These are phyloP conservation scores for Phortica magna DNA, from an alignment of 2,888 invertebrate genomes.

Conservation along the genomic window DNA sequence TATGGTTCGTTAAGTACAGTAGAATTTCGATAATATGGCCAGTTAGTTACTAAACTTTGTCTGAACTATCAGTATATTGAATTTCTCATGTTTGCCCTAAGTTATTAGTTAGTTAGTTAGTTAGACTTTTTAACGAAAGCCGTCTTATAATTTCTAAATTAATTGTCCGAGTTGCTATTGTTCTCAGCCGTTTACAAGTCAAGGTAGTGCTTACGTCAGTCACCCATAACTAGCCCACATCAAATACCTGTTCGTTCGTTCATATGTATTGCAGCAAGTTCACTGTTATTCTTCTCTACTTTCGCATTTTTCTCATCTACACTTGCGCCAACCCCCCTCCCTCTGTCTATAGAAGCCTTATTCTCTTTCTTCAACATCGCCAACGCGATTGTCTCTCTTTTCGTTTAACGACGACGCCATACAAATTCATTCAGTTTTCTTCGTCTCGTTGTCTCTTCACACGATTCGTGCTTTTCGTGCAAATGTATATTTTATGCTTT, in stretches of 20 bases:
- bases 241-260: slow-evolving; percentile 12
- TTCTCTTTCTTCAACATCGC: background rate
- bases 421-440: slow-evolving; percentile 27
- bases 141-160: too few species aligned
- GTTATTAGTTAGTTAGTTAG: too few species aligned
- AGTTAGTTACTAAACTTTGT: too few species aligned
- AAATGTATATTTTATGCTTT: slow-evolving; percentile 8
- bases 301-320: background rate
- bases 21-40: too few species aligned
- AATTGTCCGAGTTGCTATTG: too few species aligned
- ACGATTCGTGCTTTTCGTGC: background rate
- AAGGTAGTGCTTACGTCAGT: slow-evolving; percentile 46
- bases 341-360: background rate
- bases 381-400: background rate
- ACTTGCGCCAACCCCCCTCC: background rate
- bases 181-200: background rate
- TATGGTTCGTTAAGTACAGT: too few species aligned
- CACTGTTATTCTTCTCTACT: background rate
- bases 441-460: background rate
- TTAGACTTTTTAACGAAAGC: too few species aligned
- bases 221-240: slow-evolving; percentile 18
- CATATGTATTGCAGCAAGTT: slow-evolving; percentile 12
- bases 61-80: too few species aligned
- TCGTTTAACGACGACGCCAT: background rate
- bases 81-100: too few species aligned